Evolutionary conservation across 2,113 vertebrate species (phyloP).

Genomic region (Eubucco bourcierii): DNA sequence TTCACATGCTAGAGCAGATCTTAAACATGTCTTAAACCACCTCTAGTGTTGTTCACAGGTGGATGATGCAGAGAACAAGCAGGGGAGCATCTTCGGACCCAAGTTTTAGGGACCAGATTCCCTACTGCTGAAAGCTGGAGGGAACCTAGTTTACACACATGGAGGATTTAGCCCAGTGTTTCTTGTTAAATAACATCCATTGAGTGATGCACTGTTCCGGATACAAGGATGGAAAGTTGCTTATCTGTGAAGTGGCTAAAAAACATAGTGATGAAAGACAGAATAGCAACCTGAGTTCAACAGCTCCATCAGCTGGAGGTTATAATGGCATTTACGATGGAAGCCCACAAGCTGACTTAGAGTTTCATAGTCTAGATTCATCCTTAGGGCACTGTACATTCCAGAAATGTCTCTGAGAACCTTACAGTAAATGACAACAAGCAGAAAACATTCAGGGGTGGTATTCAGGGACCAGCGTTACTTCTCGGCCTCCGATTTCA

Average conservation of each 20-base stretch:
- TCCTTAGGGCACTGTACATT: not conserved
- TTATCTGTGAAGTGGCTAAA: not conserved
- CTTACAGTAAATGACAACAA: not conserved
- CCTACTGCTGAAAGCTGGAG: not conserved
- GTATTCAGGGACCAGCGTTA: not conserved
- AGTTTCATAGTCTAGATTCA: conserved; percentile 23
- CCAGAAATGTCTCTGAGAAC: not conserved
- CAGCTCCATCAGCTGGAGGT: not conserved
- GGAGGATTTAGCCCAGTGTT: not conserved
- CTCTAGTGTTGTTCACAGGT: not conserved
- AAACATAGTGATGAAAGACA: not conserved
- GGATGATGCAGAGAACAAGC: rapidly evolving
- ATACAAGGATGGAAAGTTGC: not conserved
- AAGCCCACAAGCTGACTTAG: not conserved
- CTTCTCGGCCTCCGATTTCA: not conserved
- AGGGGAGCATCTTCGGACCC: not conserved
- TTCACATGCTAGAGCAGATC: not conserved
- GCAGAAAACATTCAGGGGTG: not conserved
- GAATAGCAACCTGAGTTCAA: not conserved
- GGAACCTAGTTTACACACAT: rapidly evolving
- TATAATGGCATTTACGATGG: not conserved
- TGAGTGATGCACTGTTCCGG: not conserved
- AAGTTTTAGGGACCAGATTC: not conserved
- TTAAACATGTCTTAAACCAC: not conserved
- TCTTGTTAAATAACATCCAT: not conserved